Evolutionary conservation across 2,113 vertebrate genomes (phyloP).

Genomic region (Cynoglossus semilaevis): DNA sequence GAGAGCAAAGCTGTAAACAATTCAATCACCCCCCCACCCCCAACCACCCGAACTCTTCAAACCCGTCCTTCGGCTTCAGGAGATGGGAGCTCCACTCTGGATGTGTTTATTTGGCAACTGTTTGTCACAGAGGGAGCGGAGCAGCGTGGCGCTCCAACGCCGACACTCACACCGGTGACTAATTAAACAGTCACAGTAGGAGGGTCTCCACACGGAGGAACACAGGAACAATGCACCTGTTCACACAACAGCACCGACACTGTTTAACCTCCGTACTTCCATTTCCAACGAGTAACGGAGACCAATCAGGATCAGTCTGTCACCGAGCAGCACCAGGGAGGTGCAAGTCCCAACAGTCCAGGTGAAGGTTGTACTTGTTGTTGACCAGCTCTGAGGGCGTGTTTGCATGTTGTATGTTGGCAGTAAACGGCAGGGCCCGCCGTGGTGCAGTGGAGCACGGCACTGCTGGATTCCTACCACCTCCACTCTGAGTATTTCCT

Average conservation of each 20-base stretch:
- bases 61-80: slow-evolving; percentile 53
- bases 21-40: slow-evolving; percentile 53
- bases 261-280: slow-evolving; percentile 60
- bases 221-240: slow-evolving; percentile 58
- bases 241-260: slow-evolving; percentile 64
- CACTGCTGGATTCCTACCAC: no score
- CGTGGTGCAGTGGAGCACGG: no score
- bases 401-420: no score
- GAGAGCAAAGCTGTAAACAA: slow-evolving; percentile 61
- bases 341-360: no score
- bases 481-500: no score
- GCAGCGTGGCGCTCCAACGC: slow-evolving; percentile 42
- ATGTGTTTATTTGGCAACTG: slow-evolving; percentile 65
- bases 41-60: slow-evolving; percentile 45
- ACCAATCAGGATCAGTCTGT: slow-evolving; percentile 54
- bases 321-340: no score
- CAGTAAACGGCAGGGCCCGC: no score
- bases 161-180: slow-evolving; percentile 63
- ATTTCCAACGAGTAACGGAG: slow-evolving; percentile 50
- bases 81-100: slow-evolving; percentile 37
- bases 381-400: no score
- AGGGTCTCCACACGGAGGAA: slow-evolving; percentile 50
- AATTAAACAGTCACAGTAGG: slow-evolving; percentile 74
- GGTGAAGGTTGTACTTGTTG: no score
- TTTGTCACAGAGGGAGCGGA: slow-evolving; percentile 60